These are phyloP conservation scores for Noctua janthina DNA, from an alignment of 2,888 invertebrate species.

Conservation along the genomic window DNA sequence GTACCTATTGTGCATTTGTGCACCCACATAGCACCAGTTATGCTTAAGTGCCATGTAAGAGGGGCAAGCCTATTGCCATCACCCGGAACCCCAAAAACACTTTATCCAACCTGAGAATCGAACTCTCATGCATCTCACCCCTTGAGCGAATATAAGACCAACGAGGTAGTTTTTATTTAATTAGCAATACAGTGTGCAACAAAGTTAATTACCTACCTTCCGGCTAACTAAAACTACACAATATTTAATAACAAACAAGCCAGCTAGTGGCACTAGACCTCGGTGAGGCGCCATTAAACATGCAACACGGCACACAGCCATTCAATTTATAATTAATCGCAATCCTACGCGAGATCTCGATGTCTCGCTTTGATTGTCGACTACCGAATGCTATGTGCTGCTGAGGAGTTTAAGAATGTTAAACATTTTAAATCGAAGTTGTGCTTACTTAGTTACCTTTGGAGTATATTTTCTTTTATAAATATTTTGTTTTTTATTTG, in stretches of 20 bases:
- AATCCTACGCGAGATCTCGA: slow-evolving; percentile 50
- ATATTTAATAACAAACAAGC: slow-evolving; percentile 10
- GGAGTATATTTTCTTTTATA: neutral
- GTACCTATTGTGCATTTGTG: neutral
- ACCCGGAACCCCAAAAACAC: neutral
- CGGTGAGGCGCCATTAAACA: slow-evolving; percentile 54
- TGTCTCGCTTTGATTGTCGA: slow-evolving; percentile 54
- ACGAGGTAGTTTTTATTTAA: neutral
- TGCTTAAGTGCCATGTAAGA: neutral
- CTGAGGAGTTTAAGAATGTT: neutral
- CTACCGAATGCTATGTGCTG: slow-evolving; percentile 17
- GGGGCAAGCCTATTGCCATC: neutral
- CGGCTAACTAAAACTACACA: neutral
- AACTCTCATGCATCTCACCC: neutral
- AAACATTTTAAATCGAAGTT: neutral
- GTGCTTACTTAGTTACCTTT: neutral
- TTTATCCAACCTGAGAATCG: neutral
- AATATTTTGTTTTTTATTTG: no score
- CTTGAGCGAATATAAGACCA: neutral
- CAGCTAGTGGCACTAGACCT: slow-evolving; percentile 6
- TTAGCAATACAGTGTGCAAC: neutral
- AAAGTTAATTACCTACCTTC: neutral
- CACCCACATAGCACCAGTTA: neutral
- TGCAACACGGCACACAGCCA: slow-evolving; percentile 56
- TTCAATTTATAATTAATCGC: slow-evolving; percentile 67